Evolutionary conservation across 2,888 invertebrate species (phyloP).

Genomic region (Magallana nippona): DNA sequence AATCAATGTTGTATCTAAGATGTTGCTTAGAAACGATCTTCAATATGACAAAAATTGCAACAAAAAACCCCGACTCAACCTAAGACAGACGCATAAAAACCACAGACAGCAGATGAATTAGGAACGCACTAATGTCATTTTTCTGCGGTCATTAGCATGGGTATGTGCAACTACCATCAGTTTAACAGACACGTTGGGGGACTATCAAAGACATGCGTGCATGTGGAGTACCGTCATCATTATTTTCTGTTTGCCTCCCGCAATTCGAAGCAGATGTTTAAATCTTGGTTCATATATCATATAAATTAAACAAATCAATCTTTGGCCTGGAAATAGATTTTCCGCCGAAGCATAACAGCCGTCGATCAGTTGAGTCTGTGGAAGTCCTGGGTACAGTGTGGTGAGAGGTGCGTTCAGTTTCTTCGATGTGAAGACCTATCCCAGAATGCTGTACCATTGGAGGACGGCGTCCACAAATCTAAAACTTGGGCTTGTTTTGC

Average conservation of each 20-base stretch:
- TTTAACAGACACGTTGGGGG: background rate
- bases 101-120: background rate
- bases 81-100: background rate
- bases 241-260: background rate
- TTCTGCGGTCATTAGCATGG: background rate
- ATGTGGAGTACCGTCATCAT: background rate
- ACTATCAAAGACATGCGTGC: background rate
- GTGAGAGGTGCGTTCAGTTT: background rate
- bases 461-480: slow-evolving; percentile 24
- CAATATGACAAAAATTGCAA: background rate
- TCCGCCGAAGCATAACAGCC: too few species aligned
- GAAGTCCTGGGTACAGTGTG: background rate
- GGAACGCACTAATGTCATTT: slow-evolving; percentile 22
- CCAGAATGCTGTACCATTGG: slow-evolving; percentile 6
- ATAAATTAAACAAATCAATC: slow-evolving; percentile 14
- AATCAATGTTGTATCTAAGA: too few species aligned
- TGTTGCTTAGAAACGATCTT: too few species aligned
- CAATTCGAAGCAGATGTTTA: slow-evolving; percentile 13
- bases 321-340: background rate
- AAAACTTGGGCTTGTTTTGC: background rate
- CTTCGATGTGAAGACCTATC: background rate
- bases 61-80: background rate
- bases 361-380: background rate
- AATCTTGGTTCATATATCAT: slow-evolving; percentile 5
- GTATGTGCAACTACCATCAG: background rate